phyloP scores from a whole-genome alignment of 1,140 invertebrate genomes.

The Sminthurides bifidus region DNA sequence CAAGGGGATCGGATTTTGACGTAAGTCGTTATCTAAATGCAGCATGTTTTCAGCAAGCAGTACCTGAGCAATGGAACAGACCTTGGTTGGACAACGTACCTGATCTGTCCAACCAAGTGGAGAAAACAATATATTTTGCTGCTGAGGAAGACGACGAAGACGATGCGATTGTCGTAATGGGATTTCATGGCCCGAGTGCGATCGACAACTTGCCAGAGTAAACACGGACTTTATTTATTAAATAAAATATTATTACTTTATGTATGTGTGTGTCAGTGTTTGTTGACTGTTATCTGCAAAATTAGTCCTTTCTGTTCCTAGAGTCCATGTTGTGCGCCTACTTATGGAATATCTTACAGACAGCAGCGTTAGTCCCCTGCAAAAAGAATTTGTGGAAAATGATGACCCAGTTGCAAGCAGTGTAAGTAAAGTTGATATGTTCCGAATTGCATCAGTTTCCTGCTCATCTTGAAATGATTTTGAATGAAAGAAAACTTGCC shows the following conservation, averaged over 20 bases:
- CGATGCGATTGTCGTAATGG: slow-evolving; percentile 51
- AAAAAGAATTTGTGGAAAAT: slow-evolving; percentile 70
- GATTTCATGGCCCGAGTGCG: slow-evolving; percentile 69
- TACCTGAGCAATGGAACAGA: slow-evolving; percentile 14
- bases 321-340: slow-evolving; percentile 35
- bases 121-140: slow-evolving; percentile 50
- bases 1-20: too few species aligned
- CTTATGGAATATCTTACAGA: slow-evolving; percentile 72
- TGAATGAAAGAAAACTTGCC: slow-evolving; percentile 5
- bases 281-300: neutral
- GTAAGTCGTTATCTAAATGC: too few species aligned
- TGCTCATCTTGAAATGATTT: too few species aligned
- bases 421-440: slow-evolving; percentile 40
- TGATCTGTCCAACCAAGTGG: slow-evolving; percentile 45
- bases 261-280: neutral
- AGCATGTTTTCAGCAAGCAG: neutral
- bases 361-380: slow-evolving; percentile 68
- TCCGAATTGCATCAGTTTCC: too few species aligned
- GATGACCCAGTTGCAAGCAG: slow-evolving; percentile 67
- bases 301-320: neutral
- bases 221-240: slow-evolving; percentile 17
- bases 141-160: slow-evolving; percentile 68
- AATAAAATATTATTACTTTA: slow-evolving; percentile 11
- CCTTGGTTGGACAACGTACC: slow-evolving; percentile 60
- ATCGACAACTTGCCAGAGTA: slow-evolving; percentile 44